Base-by-base conservation (phyloP, 2,113 vertebrate genomes). In the Macrotis lagotis region DNA sequence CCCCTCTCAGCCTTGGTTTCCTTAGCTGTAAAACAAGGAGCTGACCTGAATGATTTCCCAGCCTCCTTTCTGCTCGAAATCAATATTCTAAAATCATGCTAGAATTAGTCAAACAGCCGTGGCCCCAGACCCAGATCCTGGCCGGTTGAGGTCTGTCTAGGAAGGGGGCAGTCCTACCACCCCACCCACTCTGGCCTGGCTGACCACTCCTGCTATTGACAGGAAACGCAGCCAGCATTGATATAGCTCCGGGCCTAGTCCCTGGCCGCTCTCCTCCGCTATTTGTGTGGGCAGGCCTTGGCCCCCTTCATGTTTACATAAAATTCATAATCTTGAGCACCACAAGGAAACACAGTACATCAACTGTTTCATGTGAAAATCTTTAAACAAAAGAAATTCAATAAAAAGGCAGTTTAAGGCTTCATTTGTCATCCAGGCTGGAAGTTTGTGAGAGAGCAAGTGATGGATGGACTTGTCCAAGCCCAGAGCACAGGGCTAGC, bases 321-420 rank as follows among this genome's bases (percentile, higher is more conserved):
- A 97, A 97, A 93, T 97, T 96, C 96, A 96, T 97, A 97, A 98
- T 96, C 95, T 92, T 95, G 94, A 90, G 94, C 96, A 96, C 97
- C 97, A 10, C 91, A 97, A 95, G 97, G 97, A 97, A 96, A 96
- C 96, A 97, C 96, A 96, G 97, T 95, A 95, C 97, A 96, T 47
- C 96, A 96, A 97, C 97, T 95, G 97, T 97, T 97, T 96, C 97
- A 96, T 97, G 95, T 96, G 97, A 96, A 98, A 97, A 97, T 97
- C 97, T 97, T 96, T 97, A 97, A 97, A 98, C 97, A 98, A 98
- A 98, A 98, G 97, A 96, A 98, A 98, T 97, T 97, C 97, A 97
- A 97, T 97, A 98, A 98, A 98, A 98, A 96, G 96, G 96, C 96
- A 95, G 97, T 97, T 97, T 97, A 97, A 97, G 96, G 97, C 95